phyloP scores from a whole-genome alignment of 2,113 vertebrate species.

The Bombycilla garrulus region DNA sequence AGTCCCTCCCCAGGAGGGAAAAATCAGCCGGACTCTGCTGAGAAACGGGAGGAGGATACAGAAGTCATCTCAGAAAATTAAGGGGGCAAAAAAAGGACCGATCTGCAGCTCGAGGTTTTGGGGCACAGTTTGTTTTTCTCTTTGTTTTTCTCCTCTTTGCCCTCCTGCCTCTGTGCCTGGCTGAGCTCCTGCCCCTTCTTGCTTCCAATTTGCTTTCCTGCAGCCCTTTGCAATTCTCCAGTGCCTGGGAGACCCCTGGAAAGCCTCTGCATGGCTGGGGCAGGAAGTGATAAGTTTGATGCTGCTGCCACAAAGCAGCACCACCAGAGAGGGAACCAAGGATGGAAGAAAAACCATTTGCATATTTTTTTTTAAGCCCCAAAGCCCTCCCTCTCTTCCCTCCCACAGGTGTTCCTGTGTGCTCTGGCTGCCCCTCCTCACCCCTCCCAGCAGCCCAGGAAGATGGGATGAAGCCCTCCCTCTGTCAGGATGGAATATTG shows the following conservation, averaged over 20 bases:
- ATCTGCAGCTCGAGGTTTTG: not conserved
- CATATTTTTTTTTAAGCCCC: not conserved
- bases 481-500: not conserved
- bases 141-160: not conserved
- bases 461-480: not conserved
- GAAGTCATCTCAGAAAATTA: not conserved
- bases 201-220: not conserved
- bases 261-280: not conserved
- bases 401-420: not conserved
- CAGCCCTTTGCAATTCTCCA: not conserved
- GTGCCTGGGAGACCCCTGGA: not conserved
- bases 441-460: not conserved
- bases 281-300: not conserved
- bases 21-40: not conserved
- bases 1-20: not conserved
- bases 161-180: not conserved
- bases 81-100: not conserved
- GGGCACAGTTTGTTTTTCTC: not conserved
- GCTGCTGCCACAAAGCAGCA: not conserved
- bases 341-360: not conserved
- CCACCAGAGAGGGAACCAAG: not conserved
- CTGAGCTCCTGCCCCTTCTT: not conserved
- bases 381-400: not conserved
- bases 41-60: not conserved
- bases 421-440: not conserved